A percentile compares a stretch with the other conserved stretches of the same genome.
These are phyloP conservation scores for Periparus ater DNA, from an alignment of 2,797 vertebrate genomes.

Conservation along the genomic window DNA sequence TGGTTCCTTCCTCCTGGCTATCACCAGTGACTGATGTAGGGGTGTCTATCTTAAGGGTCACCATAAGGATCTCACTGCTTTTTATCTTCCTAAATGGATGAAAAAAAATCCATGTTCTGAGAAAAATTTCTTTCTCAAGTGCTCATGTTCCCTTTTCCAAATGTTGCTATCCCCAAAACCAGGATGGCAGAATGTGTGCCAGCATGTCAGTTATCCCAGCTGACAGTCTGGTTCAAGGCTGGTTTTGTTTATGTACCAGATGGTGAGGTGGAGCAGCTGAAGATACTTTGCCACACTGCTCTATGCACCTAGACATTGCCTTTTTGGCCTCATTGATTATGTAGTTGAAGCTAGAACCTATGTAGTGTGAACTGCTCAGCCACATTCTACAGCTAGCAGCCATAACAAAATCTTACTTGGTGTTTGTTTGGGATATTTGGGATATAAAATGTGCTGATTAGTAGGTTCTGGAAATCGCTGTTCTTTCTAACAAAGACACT, in stretches of 20 bases:
- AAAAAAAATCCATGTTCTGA: background rate
- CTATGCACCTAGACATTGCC: background rate
- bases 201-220: background rate
- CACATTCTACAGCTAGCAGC: background rate
- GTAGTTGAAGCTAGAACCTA: background rate
- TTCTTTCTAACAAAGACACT: background rate
- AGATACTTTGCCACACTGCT: background rate
- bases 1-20: background rate
- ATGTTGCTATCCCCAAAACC: background rate
- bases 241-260: background rate
- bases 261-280: background rate
- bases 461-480: background rate
- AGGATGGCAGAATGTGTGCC: background rate
- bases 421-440: background rate
- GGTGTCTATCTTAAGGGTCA: background rate
- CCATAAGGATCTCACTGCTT: background rate
- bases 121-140: background rate
- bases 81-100: background rate
- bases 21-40: background rate
- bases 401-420: background rate
- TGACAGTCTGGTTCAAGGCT: background rate
- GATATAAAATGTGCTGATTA: background rate
- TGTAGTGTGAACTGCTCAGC: background rate
- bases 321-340: background rate
- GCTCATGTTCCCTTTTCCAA: background rate